Conservation (phyloP, 37 sponge, comb jelly and placozoan genomes). For the Halisarca cf. caerulea region DNA sequence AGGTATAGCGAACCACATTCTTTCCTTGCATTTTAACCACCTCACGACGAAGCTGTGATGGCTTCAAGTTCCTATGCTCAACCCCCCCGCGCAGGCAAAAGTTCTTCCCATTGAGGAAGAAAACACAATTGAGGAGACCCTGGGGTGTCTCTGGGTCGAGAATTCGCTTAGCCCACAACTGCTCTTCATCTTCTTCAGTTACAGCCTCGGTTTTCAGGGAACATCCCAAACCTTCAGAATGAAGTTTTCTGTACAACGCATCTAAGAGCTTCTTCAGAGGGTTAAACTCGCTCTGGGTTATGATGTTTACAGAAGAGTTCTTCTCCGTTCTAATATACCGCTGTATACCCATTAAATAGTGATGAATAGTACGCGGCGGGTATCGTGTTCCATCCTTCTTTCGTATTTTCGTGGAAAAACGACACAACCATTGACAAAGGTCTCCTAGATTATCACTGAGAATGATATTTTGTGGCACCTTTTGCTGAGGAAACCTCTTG, state of each 20-base stretch:
- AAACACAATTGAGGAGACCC: constrained; percentile 29
- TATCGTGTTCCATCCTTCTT: constrained; percentile 7
- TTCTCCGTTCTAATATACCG: constrained; percentile 7
- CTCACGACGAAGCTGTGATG: constrained; percentile 23
- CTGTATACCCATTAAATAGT: neutral
- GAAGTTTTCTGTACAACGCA: neutral
- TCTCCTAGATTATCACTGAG: neutral
- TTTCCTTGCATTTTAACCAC: constrained; percentile 9
- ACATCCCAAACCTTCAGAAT: too few relatives aligned
- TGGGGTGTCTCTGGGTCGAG: constrained; percentile 19
- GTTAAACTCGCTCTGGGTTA: neutral
- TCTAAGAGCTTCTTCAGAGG: neutral
- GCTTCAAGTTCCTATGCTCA: constrained; percentile 27
- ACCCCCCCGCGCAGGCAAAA: constrained; percentile 39
- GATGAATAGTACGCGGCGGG: constrained; percentile 1
- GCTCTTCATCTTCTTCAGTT: constrained; percentile 38
- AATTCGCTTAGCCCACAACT: constrained; percentile 33
- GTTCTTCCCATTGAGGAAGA: constrained; percentile 43
- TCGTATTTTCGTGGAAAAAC: neutral
- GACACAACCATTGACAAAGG: neutral
- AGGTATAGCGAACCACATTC: neutral
- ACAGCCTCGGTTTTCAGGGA: neutral
- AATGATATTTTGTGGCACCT: neutral
- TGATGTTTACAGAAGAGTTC: neutral
- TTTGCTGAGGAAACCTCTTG: neutral